These are phyloP conservation scores for Pterocles orientalis DNA, from an alignment of 2,113 vertebrate species.

Conservation along the genomic window DNA sequence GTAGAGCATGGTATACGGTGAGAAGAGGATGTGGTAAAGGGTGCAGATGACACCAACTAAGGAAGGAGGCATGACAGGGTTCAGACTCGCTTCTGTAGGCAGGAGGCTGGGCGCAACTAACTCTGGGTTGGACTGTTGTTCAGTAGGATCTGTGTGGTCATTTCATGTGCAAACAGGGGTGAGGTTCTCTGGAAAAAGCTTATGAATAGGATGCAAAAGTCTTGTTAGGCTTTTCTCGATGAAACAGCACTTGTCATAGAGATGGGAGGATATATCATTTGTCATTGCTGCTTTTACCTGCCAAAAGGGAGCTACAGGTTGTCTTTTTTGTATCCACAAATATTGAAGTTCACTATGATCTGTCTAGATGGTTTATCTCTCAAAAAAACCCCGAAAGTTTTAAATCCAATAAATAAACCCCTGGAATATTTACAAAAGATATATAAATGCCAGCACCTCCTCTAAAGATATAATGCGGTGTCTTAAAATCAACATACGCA, in stretches of 20 bases:
- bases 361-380: background rate
- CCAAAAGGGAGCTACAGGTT: background rate
- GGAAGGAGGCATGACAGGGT: background rate
- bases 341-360: background rate
- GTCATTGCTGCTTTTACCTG: background rate
- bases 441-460: background rate
- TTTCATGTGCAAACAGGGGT: background rate
- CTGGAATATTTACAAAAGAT: background rate
- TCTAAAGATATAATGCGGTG: background rate
- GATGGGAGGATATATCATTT: background rate
- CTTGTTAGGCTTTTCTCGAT: background rate
- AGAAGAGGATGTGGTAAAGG: background rate
- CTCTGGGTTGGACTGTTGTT: background rate
- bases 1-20: fast-evolving
- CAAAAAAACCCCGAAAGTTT: background rate
- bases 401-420: slow-evolving; percentile 2
- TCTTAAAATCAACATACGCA: background rate
- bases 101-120: background rate
- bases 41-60: background rate
- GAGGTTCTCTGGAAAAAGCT: background rate
- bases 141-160: background rate
- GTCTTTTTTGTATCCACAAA: background rate
- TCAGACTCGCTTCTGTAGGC: background rate
- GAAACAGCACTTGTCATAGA: background rate
- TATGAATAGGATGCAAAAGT: background rate